Base-by-base conservation (phyloP, 2,888 invertebrate species). In the Esperia sulphurella region DNA sequence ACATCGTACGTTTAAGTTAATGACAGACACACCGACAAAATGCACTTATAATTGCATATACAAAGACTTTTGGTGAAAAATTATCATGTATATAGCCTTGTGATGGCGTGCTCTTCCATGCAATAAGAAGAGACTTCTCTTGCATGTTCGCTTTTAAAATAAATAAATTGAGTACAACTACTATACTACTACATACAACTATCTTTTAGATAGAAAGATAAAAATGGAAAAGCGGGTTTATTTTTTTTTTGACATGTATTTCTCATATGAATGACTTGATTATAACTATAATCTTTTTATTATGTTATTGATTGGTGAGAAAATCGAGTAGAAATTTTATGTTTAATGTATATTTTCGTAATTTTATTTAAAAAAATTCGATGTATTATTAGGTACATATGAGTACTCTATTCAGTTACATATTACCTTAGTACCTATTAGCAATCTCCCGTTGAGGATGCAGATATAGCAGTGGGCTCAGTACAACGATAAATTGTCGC, bases 1-100 rank as follows among this genome's bases (percentile, higher is more conserved):
- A 88, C 89, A 88, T 89, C 85, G 83, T 88, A 83, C 88, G 83
- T 87, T 89, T 88, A 89, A 89, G 80, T 82, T 89, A 89, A 88
- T 89, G 86, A 86, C 86, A 79, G 88, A 83, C 83, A 85, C 82
- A 80, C 88, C 83, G 84, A 78, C 85, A 77, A 88, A 88, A 87
- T 87, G 86, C 80, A 75, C 79, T 88, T 88, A 87, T 89, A 89
- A 88, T 89, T 88, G 82, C 80, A 74, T 81, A 80, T 78, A 83
- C 83, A 83, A 84, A 83, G 84, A 83, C 79, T 86, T 88, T 89
- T 83, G 80, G 83, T 78, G 76, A 82, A 88, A 87, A 87, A 83
- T 85, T 79, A 83, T 83, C 74, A 79, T 78, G 76, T 70, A 69
- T 73, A 75, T 74, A 73, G 72, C 68, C 71, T 77, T 73, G 74